Evolutionary conservation across 2,113 vertebrate genomes (phyloP).

Genomic region (Tricholaema leucomelas): DNA sequence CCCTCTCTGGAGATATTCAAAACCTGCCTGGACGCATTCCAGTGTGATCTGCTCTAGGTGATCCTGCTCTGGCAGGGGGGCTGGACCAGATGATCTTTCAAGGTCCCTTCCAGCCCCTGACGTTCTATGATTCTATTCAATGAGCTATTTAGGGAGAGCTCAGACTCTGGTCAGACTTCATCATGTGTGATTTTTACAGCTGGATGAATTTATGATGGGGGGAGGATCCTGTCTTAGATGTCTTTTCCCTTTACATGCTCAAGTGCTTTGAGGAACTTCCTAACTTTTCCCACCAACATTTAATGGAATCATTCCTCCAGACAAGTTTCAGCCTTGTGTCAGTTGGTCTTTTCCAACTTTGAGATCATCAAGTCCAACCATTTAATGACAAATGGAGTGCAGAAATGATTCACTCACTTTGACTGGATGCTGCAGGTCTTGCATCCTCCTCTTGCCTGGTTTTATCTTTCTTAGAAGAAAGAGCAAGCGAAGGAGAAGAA

Average conservation of each 20-base stretch:
- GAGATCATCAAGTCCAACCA: neutral
- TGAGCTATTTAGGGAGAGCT: neutral
- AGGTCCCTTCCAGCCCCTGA: too few relatives aligned
- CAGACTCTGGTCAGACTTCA: neutral
- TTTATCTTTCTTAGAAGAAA: slow-evolving; percentile 26
- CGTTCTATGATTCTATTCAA: neutral
- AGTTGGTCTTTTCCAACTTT: too few relatives aligned
- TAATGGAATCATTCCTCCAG: neutral
- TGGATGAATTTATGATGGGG: neutral
- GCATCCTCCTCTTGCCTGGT: neutral
- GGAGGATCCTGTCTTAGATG: neutral
- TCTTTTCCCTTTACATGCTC: neutral
- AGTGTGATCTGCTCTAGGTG: too few relatives aligned
- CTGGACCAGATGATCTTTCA: too few relatives aligned
- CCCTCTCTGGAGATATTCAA: too few relatives aligned
- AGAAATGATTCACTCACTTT: neutral
- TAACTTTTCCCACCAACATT: neutral
- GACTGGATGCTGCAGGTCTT: neutral
- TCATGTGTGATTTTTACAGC: neutral
- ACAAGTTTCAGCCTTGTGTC: neutral
- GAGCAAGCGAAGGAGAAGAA: neutral
- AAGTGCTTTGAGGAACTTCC: slow-evolving; percentile 13
- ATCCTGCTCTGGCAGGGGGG: too few relatives aligned
- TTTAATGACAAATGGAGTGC: neutral
- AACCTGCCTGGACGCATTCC: too few relatives aligned